Evolutionary conservation across 2,797 vertebrate genomes (phyloP).

Genomic region (Alcedo quadribrachys): DNA sequence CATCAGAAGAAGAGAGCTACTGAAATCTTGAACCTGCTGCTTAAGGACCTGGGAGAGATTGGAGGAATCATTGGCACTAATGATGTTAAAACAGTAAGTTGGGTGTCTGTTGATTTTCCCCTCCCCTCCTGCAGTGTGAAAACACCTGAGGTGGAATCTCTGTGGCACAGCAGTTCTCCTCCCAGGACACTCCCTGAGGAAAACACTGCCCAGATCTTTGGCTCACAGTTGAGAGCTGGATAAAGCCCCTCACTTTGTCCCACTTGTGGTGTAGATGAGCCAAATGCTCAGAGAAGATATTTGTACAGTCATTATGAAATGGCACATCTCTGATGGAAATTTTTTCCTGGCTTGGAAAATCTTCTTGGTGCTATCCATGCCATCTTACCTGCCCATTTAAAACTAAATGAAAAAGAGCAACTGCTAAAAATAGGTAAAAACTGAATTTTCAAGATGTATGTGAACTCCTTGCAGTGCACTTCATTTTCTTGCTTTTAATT

Average conservation of each 20-base stretch:
- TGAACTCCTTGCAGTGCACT: background rate
- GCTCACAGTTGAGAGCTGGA: background rate
- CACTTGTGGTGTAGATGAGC: background rate
- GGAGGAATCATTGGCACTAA: conserved; percentile 90
- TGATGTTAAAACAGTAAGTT: conserved; percentile 88
- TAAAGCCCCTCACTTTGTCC: background rate
- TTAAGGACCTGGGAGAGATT: conserved; percentile 92
- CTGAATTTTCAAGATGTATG: accelerated
- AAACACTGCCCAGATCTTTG: background rate
- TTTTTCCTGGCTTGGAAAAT: background rate
- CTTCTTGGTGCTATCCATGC: background rate
- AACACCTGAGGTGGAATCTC: background rate
- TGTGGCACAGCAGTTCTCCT: background rate
- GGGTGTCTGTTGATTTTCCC: background rate
- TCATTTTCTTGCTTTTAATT: background rate
- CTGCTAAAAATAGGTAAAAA: background rate
- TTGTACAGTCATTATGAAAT: background rate
- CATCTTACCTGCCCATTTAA: background rate
- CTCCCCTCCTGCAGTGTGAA: background rate
- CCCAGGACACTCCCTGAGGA: background rate
- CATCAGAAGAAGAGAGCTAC: conserved; percentile 92
- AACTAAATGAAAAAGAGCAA: background rate
- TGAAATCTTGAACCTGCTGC: conserved; percentile 89
- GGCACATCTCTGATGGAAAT: background rate
- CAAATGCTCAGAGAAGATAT: background rate